Evolutionary conservation across 2,888 invertebrate genomes (phyloP), one percentile per base, ranked within the genome.

Genomic region (Ennomos fuscantarius): DNA sequence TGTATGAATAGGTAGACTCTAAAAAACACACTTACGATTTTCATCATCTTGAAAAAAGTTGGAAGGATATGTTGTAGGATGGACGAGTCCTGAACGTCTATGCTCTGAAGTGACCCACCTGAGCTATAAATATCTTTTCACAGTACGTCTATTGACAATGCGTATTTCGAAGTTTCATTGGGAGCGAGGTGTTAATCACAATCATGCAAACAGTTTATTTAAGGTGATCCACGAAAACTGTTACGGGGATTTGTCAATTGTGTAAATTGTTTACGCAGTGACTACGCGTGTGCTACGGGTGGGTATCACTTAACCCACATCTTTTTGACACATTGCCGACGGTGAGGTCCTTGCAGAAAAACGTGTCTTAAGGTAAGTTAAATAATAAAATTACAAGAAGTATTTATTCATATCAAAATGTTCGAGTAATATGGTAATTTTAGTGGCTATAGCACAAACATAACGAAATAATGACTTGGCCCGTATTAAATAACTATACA

Each of bases 181-280:
- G 77, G 79, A 78, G 65, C 68, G 69, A 92, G 89, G 91, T 92
- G 91, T 83, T 91, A 92, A 92, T 89, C 84, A 90, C 81, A 84
- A 86, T 89, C 80, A 84, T 84, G 83, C 81, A 87, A 87, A 88
- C 87, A 86, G 84, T 86, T 86, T 89, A 86, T 87, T 88, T 87
- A 79, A 86, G 86, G 82, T 82, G 86, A 87, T 85, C 84, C 84
- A 85, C 80, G 80, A 87, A 82, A 83, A 81, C 24, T 77, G 84
- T 84, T 87, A 81, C 87, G 73, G 81, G 76, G 84, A 81, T 89
- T 87, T 83, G 87, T 87, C 79, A 87, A 89, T 88, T 84, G 89
- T 85, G 85, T 85, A 84, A 87, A 88, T 83, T 88, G 82, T 85
- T 86, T 87, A 78, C 65, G 54, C 66, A 70, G 65, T 61, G 60